Base-by-base conservation (phyloP, 2,888 invertebrate genomes). In the Chaetoderma sp. region DNA sequence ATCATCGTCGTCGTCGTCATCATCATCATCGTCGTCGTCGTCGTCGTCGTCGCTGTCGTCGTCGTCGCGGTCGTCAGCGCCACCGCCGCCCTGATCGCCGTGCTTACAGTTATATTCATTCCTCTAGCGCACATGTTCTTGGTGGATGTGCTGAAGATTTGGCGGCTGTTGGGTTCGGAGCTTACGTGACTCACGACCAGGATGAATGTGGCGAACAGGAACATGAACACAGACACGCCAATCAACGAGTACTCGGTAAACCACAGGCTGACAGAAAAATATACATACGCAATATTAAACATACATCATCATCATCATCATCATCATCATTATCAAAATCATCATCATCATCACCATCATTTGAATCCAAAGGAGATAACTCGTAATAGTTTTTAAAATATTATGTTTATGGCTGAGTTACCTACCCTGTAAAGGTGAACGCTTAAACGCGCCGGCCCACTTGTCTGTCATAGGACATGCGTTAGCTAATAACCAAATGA, bases 221-320 rank as follows among this genome's bases (percentile, higher is more conserved):
- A 78, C 81, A 82, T 83, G 8, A 79, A 78, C 45, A 78, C 74
- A 18, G 79, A 71, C n/a, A 81, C 80, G n/a, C 83, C 82, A 10
- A 79, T 79, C 59, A 82, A 63, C 13, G 78, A 76, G 66, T 72
- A 75, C 65, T 82, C 81, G 65, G 80, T 77, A 64, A 80, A 79
- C 77, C 79, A 80, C 36, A 81, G 56, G 39, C 83, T 83, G 74
- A 13, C 72, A 72, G 25, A 58, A 1, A 39, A n/a, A 36, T n/a
- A 36, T n/a, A 36, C 10, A 36, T 36, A 57, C 36, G 39, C 33
- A 10, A 57, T 18, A 2, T 4, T 30, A 55, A 16, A 30, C 50
- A 50, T 23, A 50, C 25, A 21, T 18, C 16, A 21, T 47, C n/a
- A n/a, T n/a, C n/a, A n/a, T n/a, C n/a, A n/a, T n/a, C n/a, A n/a